These are phyloP conservation scores for Embidobia sp. DNA, from an alignment of 2,888 invertebrate species.

Conservation along the genomic window DNA sequence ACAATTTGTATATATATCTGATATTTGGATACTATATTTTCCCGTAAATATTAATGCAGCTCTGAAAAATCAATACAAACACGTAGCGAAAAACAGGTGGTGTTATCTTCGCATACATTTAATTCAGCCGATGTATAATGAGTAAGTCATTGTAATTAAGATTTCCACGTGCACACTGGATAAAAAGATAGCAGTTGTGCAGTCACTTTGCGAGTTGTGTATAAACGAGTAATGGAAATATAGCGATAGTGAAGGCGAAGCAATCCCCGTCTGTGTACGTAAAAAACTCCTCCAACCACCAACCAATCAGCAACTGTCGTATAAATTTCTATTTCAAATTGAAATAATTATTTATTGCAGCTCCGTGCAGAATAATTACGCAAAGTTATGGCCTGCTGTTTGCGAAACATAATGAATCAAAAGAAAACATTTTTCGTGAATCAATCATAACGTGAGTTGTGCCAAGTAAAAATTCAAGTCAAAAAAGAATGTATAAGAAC, in stretches of 20 bases:
- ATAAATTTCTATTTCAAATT: no score
- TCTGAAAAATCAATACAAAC: no score
- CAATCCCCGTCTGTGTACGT: slow-evolving; percentile 63
- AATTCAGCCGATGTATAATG: background rate
- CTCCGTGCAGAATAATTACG: no score
- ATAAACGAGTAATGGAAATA: slow-evolving; percentile 60
- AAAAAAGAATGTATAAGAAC: slow-evolving; percentile 44
- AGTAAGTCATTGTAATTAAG: slow-evolving; percentile 39
- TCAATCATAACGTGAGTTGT: slow-evolving; percentile 33
- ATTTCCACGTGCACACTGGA: slow-evolving; percentile 13
- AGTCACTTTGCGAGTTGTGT: slow-evolving; percentile 49
- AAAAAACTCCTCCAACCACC: slow-evolving; percentile 66
- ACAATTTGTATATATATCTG: no score
- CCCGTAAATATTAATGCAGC: no score
- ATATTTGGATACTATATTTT: no score
- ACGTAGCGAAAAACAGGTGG: no score
- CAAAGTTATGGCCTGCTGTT: slow-evolving; percentile 13
- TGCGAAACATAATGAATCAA: slow-evolving; percentile 16
- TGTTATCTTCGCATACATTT: background rate
- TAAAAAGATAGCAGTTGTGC: slow-evolving; percentile 21
- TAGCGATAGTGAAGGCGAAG: slow-evolving; percentile 62
- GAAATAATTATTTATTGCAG: slow-evolving; percentile 26
- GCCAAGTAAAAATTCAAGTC: slow-evolving; percentile 22
- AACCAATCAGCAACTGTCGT: no score
- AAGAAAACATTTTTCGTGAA: slow-evolving; percentile 30